Base-by-base conservation (phyloP, 2,113 vertebrate genomes). In the Regulus satrapa region DNA sequence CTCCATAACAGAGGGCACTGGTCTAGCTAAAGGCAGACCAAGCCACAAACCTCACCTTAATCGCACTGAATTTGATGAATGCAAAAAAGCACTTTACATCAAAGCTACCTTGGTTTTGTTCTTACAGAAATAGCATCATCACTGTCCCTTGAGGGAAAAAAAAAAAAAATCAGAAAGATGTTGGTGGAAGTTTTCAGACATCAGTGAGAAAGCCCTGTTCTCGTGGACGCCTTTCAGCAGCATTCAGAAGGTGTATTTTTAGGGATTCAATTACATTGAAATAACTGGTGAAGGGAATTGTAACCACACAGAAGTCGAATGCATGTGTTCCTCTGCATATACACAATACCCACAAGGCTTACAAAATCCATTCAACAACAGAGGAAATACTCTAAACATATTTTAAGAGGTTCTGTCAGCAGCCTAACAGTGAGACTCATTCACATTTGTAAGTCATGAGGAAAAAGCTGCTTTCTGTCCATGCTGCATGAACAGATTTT, bases 401-500 rank as follows among this genome's bases (percentile, higher is more conserved):
- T 79, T 94, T 87, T 88, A 89, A 94, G 62, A 83, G 43, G 41
- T 34, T 82, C 84, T 96, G 78, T 88, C 64, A 96, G 78, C 62
- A 93, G 38, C 71, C 51, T 68, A 78, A 54, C 52, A 81, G 85
- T 63, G 87, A 89, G 55, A 55, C 76, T 94, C 89, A 83, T 90
- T 89, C 81, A 91, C 41, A 92, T 95, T 88, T 93, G 29, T 90
- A 94, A 94, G 55, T 67, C 52, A 83, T 3, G 4, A 92, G 68
- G 75, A 88, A 88, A 94, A 96, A 95, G 87, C 89, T 85, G 83
- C 77, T 91, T 95, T 83, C 86, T 88, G 75, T 83, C 89, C 88
- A 48, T 90, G 80, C 62, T 67, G 75, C 28, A 93, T 36, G 95
- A 96, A 96, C 94, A 97, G 93, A 93, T 95, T 96, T 94, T 94